These are phyloP conservation scores for Anguilla obscura DNA, from an alignment of 2,797 vertebrate genomes.

Conservation along the genomic window DNA sequence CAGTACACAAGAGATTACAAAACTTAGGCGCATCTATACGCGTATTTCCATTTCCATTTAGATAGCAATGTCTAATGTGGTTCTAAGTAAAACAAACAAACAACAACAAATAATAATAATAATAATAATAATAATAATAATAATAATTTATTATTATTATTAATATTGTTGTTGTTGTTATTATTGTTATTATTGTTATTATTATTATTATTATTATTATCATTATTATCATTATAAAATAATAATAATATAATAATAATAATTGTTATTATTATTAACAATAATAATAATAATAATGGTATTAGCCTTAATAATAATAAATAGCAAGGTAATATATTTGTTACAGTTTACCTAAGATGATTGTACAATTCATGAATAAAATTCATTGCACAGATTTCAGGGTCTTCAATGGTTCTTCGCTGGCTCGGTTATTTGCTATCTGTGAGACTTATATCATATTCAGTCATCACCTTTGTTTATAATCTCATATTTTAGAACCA, in stretches of 20 bases:
- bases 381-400: background rate
- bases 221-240: background rate
- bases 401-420: background rate
- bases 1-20: background rate
- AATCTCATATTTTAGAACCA: slow-evolving; percentile 2
- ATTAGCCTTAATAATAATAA: background rate
- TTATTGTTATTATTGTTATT: background rate
- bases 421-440: background rate
- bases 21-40: background rate
- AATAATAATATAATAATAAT: too few relatives aligned
- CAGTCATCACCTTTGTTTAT: background rate
- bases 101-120: slow-evolving; percentile 5
- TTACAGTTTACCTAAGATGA: background rate
- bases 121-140: slow-evolving; percentile 17
- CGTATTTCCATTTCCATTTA: background rate
- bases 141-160: background rate
- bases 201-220: background rate
- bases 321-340: background rate
- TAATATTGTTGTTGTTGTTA: too few relatives aligned
- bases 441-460: background rate
- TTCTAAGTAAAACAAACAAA: background rate
- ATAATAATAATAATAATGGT: too few relatives aligned
- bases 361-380: background rate
- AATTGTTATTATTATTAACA: background rate
- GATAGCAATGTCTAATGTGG: background rate